phyloP scores from a whole-genome alignment of 2,797 vertebrate species.

The Phoebastria nigripes region DNA sequence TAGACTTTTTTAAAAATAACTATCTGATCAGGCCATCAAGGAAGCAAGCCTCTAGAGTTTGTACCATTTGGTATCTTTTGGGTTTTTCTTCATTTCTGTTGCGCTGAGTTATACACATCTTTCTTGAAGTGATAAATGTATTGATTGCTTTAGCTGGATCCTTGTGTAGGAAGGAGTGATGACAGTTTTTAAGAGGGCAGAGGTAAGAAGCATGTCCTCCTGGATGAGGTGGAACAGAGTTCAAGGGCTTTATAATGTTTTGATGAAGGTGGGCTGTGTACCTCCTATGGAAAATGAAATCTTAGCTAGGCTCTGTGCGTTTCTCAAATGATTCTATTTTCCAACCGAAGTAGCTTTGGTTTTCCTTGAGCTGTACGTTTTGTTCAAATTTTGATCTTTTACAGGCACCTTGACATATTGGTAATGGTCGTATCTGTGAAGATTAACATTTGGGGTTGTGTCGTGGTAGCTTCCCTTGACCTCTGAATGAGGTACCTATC shows the following conservation, averaged over 20 bases:
- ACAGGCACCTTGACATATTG: neutral
- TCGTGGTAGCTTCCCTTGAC: neutral
- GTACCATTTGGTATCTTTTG: neutral
- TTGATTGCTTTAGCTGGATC: neutral
- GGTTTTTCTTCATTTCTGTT: neutral
- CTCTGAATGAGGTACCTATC: neutral
- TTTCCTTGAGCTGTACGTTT: neutral
- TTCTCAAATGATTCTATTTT: neutral
- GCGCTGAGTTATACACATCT: neutral
- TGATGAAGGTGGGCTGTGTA: neutral
- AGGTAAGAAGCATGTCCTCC: neutral
- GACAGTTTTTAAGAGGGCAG: neutral
- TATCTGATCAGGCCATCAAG: neutral
- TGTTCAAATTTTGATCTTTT: neutral
- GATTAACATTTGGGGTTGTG: neutral
- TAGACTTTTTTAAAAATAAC: neutral
- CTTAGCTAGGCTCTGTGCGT: neutral
- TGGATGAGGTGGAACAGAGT: neutral
- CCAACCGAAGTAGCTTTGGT: neutral
- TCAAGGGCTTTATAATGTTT: neutral
- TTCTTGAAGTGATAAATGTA: neutral
- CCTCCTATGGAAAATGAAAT: neutral
- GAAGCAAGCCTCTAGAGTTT: neutral
- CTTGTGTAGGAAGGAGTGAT: neutral
- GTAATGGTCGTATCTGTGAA: neutral